Evolutionary conservation across 2,797 vertebrate species (phyloP).

Genomic region (Poecilia wingei): DNA sequence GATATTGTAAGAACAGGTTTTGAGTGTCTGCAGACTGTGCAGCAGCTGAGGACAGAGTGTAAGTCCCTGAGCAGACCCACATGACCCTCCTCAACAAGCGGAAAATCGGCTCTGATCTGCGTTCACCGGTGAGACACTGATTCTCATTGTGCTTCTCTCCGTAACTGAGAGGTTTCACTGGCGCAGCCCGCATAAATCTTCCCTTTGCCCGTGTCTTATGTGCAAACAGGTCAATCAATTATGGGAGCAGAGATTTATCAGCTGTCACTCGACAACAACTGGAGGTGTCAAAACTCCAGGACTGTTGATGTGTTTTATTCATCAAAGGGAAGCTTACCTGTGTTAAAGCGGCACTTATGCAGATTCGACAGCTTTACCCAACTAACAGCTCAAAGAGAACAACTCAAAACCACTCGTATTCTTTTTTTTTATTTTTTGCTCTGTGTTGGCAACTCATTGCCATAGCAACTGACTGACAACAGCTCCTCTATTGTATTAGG

Average conservation of each 20-base stretch:
- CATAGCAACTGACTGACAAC: too few relatives aligned
- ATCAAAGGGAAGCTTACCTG: slow-evolving; percentile 14
- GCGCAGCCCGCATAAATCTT: slow-evolving; percentile 54
- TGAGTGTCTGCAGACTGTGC: not conserved
- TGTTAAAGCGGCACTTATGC: not conserved
- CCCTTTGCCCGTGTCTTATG: slow-evolving; percentile 47
- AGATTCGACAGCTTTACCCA: not conserved
- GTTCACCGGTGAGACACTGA: slow-evolving; percentile 8
- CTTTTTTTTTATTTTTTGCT: too few relatives aligned
- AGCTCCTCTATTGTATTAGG: too few relatives aligned
- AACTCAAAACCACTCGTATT: too few relatives aligned
- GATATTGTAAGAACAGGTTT: slow-evolving; percentile 6
- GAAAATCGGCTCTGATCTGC: slow-evolving; percentile 18
- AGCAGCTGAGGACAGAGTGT: not conserved
- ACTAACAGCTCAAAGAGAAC: not conserved
- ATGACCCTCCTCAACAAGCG: not conserved
- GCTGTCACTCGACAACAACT: slow-evolving; percentile 54
- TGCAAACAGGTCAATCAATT: slow-evolving; percentile 58
- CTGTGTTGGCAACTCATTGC: too few relatives aligned
- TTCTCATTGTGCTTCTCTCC: slow-evolving; percentile 20
- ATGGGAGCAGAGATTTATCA: slow-evolving; percentile 56
- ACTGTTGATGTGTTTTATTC: slow-evolving; percentile 37
- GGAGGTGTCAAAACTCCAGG: slow-evolving; percentile 18
- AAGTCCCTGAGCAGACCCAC: not conserved
- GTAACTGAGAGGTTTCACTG: slow-evolving; percentile 39